phyloP scores from a whole-genome alignment of 2,113 vertebrate species.

The Tetrao urogallus region DNA sequence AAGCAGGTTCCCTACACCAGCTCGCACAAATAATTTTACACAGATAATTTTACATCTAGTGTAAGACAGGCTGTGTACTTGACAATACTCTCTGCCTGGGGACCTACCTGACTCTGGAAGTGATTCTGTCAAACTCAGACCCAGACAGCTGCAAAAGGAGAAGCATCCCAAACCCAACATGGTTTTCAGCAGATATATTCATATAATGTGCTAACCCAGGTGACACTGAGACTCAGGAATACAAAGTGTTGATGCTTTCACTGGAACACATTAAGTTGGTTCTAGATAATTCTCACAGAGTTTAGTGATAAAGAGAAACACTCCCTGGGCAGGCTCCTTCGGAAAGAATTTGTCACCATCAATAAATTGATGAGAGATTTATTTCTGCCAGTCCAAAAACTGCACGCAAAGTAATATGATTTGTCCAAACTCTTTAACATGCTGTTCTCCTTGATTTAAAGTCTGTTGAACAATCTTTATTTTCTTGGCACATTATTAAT shows the following conservation, averaged over 20 bases:
- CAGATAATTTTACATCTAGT: neutral
- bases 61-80: neutral
- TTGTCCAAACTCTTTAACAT: conserved; percentile 42
- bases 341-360: conserved; percentile 2
- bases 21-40: no score
- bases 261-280: neutral
- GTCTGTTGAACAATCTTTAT: conserved; percentile 44
- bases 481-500: conserved; percentile 57
- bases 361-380: conserved; percentile 33
- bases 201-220: neutral
- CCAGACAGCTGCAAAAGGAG: neutral
- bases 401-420: conserved; percentile 17
- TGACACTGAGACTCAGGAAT: neutral
- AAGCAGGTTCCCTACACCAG: no score
- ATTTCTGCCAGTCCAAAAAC: conserved; percentile 20
- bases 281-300: neutral
- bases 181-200: neutral
- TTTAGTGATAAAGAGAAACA: neutral
- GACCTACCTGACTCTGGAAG: neutral
- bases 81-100: neutral
- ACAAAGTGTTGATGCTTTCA: neutral
- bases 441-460: conserved; percentile 54
- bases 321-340: neutral
- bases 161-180: neutral
- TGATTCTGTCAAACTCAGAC: neutral